These are phyloP conservation scores for Drosophila trapezifrons DNA, from an alignment of 1,140 invertebrate species.

Conservation along the genomic window DNA sequence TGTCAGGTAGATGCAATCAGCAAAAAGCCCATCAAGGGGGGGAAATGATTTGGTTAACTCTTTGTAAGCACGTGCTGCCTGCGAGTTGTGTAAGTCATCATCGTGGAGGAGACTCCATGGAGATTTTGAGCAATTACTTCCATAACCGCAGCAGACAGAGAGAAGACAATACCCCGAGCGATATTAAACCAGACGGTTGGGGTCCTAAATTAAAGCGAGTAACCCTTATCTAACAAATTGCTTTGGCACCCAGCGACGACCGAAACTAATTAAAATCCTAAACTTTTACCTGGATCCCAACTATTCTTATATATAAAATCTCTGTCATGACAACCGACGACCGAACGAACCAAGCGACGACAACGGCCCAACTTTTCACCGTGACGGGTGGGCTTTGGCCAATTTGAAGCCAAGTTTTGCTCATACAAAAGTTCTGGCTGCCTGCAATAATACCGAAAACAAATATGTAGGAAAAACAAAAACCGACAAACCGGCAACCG, in stretches of 20 bases:
- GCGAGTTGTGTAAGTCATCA: neutral
- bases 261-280: conserved; percentile 59
- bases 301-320: conserved; percentile 52
- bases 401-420: conserved; percentile 49
- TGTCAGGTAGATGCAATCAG: conserved; percentile 8
- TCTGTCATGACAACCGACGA: conserved; percentile 38
- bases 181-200: no score
- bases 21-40: neutral
- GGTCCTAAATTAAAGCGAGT: no score
- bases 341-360: conserved; percentile 19
- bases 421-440: conserved; percentile 31
- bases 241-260: conserved; percentile 50
- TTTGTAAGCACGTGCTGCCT: neutral
- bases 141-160: neutral
- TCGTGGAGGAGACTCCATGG: no score
- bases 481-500: neutral
- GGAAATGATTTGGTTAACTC: conserved; percentile 1
- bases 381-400: conserved; percentile 19
- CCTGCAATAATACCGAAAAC: conserved; percentile 53
- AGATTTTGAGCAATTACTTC: conserved; percentile 21
- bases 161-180: no score
- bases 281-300: conserved; percentile 52
- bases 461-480: conserved; percentile 42
- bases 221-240: conserved; percentile 51
- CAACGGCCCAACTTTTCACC: conserved; percentile 37